Evolutionary conservation across 2,888 invertebrate species (phyloP).

Genomic region (Hermaeophaga mercurialis): DNA sequence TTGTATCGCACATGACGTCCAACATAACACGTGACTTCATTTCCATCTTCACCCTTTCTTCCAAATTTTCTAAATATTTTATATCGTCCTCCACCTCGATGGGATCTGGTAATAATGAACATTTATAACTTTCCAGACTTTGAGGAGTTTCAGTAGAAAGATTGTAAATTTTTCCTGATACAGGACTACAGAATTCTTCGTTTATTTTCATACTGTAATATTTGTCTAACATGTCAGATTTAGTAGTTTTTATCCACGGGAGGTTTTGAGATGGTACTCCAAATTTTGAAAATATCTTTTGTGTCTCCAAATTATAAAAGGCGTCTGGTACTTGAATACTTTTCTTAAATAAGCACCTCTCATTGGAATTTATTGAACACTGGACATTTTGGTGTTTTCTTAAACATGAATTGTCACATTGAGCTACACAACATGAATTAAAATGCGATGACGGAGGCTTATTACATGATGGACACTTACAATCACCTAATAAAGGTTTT

Average conservation of each 20-base stretch:
- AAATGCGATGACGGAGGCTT: background rate
- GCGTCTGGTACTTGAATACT: background rate
- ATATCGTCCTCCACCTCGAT: conserved; percentile 36
- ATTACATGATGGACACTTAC: background rate
- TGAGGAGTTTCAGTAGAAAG: conserved; percentile 21
- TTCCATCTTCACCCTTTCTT: conserved; percentile 27
- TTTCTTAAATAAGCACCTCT: background rate
- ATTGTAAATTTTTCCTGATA: conserved; percentile 35
- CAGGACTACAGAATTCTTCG: conserved; percentile 33
- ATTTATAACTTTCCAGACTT: conserved; percentile 8
- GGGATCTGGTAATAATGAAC: conserved; percentile 30
- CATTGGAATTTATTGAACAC: background rate
- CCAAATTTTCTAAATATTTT: conserved; percentile 31
- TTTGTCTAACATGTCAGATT: conserved; percentile 32
- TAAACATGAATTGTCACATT: too few relatives aligned
- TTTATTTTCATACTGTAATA: conserved; percentile 24
- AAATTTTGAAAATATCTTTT: conserved; percentile 35
- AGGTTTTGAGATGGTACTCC: conserved; percentile 35
- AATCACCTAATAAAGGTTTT: background rate
- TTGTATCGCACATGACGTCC: conserved; percentile 41
- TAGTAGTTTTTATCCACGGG: conserved; percentile 29
- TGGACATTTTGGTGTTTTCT: too few relatives aligned
- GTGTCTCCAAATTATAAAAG: background rate
- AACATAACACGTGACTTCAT: conserved; percentile 30
- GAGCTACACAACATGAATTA: too few relatives aligned